Percentiles rank a stretch among this genome's conserved stretches.
phyloP scores from a whole-genome alignment of 2,113 vertebrate genomes.

The Eublepharis macularius region DNA sequence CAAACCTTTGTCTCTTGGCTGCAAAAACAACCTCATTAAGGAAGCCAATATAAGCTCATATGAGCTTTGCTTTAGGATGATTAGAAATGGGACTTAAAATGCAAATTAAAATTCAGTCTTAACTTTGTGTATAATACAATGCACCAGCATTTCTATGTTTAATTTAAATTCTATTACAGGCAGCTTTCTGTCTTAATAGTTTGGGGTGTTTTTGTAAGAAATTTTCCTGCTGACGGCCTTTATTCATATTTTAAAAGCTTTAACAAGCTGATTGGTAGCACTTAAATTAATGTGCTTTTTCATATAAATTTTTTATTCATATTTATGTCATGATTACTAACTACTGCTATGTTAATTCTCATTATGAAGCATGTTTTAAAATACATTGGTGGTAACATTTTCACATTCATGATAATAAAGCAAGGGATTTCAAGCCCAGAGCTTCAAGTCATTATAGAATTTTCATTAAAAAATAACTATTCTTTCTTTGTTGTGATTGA shows the following conservation, averaged over 20 bases:
- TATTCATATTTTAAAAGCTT: conserved; percentile 29
- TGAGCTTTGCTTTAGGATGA: background rate
- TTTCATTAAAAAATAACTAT: background rate
- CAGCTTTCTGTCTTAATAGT: conserved; percentile 32
- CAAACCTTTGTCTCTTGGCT: background rate
- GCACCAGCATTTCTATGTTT: background rate
- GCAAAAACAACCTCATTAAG: background rate
- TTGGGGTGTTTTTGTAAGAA: conserved; percentile 11
- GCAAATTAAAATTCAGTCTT: conserved; percentile 21
- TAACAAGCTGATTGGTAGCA: conserved; percentile 24
- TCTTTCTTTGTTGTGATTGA: background rate
- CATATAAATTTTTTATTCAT: conserved; percentile 35
- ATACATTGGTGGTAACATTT: background rate
- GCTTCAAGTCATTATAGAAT: background rate
- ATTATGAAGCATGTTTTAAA: conserved; percentile 32
- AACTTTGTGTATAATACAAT: conserved; percentile 11
- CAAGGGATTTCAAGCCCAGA: background rate
- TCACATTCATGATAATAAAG: background rate
- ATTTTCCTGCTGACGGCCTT: conserved; percentile 9
- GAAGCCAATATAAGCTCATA: background rate
- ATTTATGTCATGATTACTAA: conserved; percentile 36
- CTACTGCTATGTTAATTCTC: conserved; percentile 5
- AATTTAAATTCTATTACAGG: conserved; percentile 13
- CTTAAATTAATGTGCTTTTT: conserved; percentile 42
- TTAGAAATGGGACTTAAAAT: conserved; percentile 5